These are phyloP conservation scores for Syngnathus rostellatus DNA, from an alignment of 2,797 vertebrate genomes.

Conservation along the genomic window DNA sequence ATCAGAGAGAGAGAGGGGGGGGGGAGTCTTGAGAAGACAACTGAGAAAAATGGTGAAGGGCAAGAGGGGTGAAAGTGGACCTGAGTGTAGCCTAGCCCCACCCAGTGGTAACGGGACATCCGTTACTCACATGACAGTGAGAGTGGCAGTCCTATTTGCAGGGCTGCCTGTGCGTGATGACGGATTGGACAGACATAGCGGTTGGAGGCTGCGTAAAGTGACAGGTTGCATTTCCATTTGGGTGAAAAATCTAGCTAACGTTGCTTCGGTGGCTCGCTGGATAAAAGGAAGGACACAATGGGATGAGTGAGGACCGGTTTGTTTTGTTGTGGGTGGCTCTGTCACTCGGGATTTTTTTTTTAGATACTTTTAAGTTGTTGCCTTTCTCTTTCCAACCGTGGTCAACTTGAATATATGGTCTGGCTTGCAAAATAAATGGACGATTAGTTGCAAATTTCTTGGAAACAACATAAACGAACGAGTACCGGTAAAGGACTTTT, in stretches of 20 bases:
- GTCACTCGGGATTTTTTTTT: neutral
- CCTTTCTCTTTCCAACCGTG: neutral
- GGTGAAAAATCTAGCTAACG: slow-evolving; percentile 75
- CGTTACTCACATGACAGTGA: slow-evolving; percentile 72
- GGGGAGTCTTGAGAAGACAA: slow-evolving; percentile 20
- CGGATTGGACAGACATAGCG: slow-evolving; percentile 70
- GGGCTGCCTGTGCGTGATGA: slow-evolving; percentile 61
- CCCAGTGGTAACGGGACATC: slow-evolving; percentile 66
- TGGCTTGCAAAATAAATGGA: too few species aligned
- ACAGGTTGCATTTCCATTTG: slow-evolving; percentile 76
- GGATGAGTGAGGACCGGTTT: slow-evolving; percentile 20
- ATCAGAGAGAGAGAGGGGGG: neutral
- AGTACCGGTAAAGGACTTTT: neutral
- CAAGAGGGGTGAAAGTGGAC: slow-evolving; percentile 50
- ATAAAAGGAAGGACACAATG: slow-evolving; percentile 23
- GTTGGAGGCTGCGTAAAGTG: slow-evolving; percentile 67
- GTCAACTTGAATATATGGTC: too few species aligned
- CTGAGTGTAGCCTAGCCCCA: slow-evolving; percentile 50
- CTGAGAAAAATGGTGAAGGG: slow-evolving; percentile 16
- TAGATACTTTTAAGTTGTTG: neutral
- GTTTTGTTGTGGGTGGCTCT: slow-evolving; percentile 7
- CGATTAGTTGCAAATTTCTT: neutral
- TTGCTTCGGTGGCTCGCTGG: slow-evolving; percentile 46
- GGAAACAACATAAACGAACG: too few species aligned
- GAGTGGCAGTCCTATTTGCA: slow-evolving; percentile 78